phyloP scores from a whole-genome alignment of 2,113 vertebrate genomes.

The Nothocercus julius region DNA sequence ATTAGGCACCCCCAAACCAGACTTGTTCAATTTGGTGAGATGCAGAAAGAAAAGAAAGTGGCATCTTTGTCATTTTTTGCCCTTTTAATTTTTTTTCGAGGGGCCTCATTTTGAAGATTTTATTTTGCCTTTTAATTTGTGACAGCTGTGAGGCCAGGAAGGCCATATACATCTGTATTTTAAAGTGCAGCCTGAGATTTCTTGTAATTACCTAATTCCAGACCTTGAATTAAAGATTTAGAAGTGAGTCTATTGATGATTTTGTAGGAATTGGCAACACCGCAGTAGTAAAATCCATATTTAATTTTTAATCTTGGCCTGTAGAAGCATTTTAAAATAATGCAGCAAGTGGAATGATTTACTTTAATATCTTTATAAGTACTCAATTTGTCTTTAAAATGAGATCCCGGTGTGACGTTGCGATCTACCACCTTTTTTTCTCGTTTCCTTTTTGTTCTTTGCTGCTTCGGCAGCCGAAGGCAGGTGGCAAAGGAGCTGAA shows the following conservation, averaged over 20 bases:
- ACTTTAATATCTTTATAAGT: not conserved
- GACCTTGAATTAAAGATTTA: not conserved
- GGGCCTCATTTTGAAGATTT: not conserved
- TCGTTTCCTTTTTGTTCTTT: not conserved
- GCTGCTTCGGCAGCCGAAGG: not conserved
- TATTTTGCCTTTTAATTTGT: not conserved
- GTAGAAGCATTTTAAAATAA: not conserved
- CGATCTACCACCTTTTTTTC: not conserved
- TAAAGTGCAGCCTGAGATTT: not conserved
- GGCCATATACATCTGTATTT: not conserved
- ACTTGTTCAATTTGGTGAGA: not conserved
- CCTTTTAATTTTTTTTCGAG: not conserved
- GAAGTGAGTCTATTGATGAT: not conserved
- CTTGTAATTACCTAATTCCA: not conserved
- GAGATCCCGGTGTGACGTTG: not conserved
- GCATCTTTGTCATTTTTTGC: not conserved
- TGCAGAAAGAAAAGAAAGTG: not conserved
- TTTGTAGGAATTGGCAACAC: not conserved
- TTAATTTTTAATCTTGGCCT: not conserved
- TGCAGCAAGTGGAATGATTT: not conserved
- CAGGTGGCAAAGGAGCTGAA: not conserved
- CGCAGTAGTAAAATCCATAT: not conserved
- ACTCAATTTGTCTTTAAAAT: not conserved
- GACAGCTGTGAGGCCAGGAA: not conserved
- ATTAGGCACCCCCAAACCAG: not conserved